phyloP scores from a whole-genome alignment of 2,113 vertebrate species.

The Anser brachyrhynchus region DNA sequence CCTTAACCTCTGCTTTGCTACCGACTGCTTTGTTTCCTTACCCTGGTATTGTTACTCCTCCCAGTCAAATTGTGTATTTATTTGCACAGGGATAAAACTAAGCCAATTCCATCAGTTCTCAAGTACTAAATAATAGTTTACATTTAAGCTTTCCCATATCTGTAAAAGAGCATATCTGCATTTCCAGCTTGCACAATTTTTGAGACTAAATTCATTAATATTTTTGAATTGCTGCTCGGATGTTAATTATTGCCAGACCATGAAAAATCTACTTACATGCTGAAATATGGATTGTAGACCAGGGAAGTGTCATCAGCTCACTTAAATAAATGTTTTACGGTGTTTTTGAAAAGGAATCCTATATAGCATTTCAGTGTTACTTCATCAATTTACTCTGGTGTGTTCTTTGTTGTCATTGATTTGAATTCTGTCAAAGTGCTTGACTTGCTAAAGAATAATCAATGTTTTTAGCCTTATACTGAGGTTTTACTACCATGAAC shows the following conservation, averaged over 20 bases:
- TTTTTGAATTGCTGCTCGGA: neutral
- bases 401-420: slow-evolving; percentile 14
- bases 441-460: neutral
- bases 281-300: neutral
- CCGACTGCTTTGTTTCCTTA: neutral
- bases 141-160: neutral
- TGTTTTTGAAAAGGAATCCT: neutral
- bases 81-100: neutral
- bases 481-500: neutral
- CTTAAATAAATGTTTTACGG: neutral
- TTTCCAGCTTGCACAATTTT: neutral
- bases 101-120: neutral
- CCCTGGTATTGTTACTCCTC: neutral
- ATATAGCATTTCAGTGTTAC: neutral
- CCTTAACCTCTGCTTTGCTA: neutral
- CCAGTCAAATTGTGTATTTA: neutral
- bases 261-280: neutral
- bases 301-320: neutral
- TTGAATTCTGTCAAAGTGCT: slow-evolving; percentile 9
- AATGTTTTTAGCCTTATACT: neutral
- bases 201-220: neutral
- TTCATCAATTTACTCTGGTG: neutral
- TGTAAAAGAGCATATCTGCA: neutral
- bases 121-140: neutral
- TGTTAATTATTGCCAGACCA: neutral